Conservation (phyloP, 37 sponge, comb jelly and placozoan species). For the Eunapius fragilis region DNA sequence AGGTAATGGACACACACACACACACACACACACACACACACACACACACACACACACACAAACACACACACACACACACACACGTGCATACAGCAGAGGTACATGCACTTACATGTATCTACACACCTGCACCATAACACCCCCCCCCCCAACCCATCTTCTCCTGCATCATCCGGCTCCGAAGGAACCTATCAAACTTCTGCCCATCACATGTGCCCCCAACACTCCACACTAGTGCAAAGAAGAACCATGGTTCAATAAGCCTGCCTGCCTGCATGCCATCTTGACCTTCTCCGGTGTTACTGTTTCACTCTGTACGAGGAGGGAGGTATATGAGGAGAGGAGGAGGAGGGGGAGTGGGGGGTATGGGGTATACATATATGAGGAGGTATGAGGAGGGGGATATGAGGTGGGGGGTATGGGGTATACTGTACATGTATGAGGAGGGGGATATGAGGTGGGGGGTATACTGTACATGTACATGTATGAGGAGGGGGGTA, state of each 20-base stretch:
- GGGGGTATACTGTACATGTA: no score
- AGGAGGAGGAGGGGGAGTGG: no score
- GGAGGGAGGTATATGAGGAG: no score
- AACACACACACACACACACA: no score
- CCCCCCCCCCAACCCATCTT: constrained; percentile 53
- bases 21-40: not conserved
- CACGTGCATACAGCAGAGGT: no score
- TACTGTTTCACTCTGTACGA: constrained; percentile 38
- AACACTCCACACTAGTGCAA: constrained; percentile 95
- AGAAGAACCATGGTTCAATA: constrained; percentile 97
- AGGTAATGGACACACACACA: not conserved
- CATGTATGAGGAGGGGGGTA: no score
- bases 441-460: no score
- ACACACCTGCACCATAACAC: not conserved
- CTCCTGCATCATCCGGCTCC: constrained; percentile 77
- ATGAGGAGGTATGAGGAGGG: no score
- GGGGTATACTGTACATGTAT: no score
- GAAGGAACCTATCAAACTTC: constrained; percentile 79
- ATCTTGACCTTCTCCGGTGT: constrained; percentile 58
- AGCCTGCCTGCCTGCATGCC: constrained; percentile 69
- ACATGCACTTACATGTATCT: not conserved
- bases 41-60: not conserved
- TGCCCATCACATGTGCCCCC: constrained; percentile 89
- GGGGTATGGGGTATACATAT: no score
- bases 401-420: no score